These are phyloP conservation scores for Allolobophora icterica DNA, from an alignment of 2,888 invertebrate genomes.

Conservation along the genomic window DNA sequence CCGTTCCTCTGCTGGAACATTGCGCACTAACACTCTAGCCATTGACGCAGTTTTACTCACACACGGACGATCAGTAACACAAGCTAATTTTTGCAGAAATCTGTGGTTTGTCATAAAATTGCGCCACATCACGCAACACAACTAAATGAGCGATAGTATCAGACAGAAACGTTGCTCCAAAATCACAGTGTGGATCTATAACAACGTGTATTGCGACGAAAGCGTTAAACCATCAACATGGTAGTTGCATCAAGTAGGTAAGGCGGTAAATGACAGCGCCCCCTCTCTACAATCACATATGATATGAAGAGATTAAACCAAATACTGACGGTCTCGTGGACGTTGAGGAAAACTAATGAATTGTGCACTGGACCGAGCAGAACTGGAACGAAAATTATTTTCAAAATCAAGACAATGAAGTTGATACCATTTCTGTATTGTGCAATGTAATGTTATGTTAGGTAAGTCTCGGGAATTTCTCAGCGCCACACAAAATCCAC, in stretches of 20 bases:
- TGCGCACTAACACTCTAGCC: slow-evolving; percentile 38
- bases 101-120: not conserved
- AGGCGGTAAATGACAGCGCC: no score
- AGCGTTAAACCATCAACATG: not conserved
- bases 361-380: no score
- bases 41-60: not conserved
- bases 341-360: no score
- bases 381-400: no score
- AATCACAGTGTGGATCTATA: not conserved
- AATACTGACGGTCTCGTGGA: no score
- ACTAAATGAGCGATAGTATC: slow-evolving; percentile 10
- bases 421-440: no score
- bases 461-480: no score
- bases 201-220: not conserved
- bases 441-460: no score
- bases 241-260: not conserved
- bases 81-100: not conserved
- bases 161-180: not conserved
- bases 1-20: slow-evolving; percentile 43
- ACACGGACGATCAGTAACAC: not conserved
- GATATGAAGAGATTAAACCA: no score
- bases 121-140: slow-evolving; percentile 26
- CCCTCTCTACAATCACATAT: no score
- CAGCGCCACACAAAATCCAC: no score
- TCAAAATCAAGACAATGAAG: no score